phyloP scores from a whole-genome alignment of 2,797 vertebrate species.

The Kryptopterus vitreolus region DNA sequence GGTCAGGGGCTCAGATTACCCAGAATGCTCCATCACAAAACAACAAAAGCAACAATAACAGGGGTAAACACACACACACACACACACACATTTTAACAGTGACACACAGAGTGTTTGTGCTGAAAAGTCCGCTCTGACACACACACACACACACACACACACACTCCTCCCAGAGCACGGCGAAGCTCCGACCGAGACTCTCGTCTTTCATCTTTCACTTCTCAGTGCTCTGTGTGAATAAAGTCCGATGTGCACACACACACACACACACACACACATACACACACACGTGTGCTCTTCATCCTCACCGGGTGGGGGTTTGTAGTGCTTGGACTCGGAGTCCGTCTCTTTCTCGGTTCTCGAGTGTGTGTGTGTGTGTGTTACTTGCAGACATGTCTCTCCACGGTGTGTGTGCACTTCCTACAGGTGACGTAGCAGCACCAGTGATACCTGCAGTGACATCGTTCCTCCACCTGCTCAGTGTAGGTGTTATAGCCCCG shows the following conservation, averaged over 20 bases:
- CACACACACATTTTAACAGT: not conserved
- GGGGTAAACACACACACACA: not conserved
- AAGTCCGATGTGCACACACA: not conserved
- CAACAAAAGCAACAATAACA: not conserved
- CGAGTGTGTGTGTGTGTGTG: not conserved
- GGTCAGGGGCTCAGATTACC: conserved; percentile 6
- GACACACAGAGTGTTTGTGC: not conserved
- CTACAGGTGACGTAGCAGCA: conserved; percentile 79
- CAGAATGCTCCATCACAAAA: not conserved
- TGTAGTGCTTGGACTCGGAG: not conserved
- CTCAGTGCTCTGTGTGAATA: conserved; percentile 8
- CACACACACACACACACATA: conserved; percentile 6
- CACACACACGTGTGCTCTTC: not conserved
- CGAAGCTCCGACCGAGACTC: not conserved
- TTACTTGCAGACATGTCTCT: conserved; percentile 76
- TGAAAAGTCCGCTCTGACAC: not conserved
- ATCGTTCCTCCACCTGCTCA: conserved; percentile 73
- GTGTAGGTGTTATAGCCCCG: conserved; percentile 76
- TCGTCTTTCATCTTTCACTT: not conserved
- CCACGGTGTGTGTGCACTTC: conserved; percentile 67
- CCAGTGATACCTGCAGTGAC: conserved; percentile 78
- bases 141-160: not conserved
- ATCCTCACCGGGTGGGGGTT: not conserved
- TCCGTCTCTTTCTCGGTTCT: not conserved
- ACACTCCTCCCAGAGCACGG: not conserved